Evolutionary conservation across 2,888 invertebrate species (phyloP).

Genomic region (Ormyrus labotus): DNA sequence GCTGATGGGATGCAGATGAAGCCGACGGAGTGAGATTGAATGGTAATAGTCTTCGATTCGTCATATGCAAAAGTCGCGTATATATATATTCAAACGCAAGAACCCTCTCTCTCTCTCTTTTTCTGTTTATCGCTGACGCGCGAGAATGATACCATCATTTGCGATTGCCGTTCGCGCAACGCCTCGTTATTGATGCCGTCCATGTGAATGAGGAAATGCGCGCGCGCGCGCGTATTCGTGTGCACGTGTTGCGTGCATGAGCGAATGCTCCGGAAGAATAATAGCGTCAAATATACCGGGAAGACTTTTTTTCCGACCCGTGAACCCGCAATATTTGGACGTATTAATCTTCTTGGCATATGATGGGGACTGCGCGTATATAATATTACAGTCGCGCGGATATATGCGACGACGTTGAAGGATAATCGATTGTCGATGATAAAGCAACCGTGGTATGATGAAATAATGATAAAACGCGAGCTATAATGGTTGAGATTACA

Average conservation of each 20-base stretch:
- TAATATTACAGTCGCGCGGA: slow-evolving; percentile 1
- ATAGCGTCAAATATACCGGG: slow-evolving; percentile 67
- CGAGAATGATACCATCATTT: slow-evolving; percentile 70
- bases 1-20: slow-evolving; percentile 70
- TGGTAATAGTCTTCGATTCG: slow-evolving; percentile 74
- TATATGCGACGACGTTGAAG: slow-evolving; percentile 8
- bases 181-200: neutral
- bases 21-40: slow-evolving; percentile 70
- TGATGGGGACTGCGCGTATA: neutral
- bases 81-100: slow-evolving; percentile 45
- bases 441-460: slow-evolving; percentile 24
- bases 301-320: slow-evolving; percentile 60
- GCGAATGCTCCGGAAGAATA: slow-evolving; percentile 62
- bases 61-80: slow-evolving; percentile 72
- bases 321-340: slow-evolving; percentile 61
- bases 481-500: slow-evolving; percentile 24
- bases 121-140: slow-evolving; percentile 61
- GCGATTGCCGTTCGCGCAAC: slow-evolving; percentile 65
- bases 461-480: slow-evolving; percentile 38
- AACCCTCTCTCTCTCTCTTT: slow-evolving; percentile 43
- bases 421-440: slow-evolving; percentile 37
- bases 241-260: slow-evolving; percentile 7
- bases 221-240: neutral
- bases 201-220: neutral
- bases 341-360: slow-evolving; percentile 61